Percentiles rank a stretch among this genome's conserved stretches.
Evolutionary conservation across 2,888 invertebrate genomes (phyloP).

Genomic region (Andrena bucephala): DNA sequence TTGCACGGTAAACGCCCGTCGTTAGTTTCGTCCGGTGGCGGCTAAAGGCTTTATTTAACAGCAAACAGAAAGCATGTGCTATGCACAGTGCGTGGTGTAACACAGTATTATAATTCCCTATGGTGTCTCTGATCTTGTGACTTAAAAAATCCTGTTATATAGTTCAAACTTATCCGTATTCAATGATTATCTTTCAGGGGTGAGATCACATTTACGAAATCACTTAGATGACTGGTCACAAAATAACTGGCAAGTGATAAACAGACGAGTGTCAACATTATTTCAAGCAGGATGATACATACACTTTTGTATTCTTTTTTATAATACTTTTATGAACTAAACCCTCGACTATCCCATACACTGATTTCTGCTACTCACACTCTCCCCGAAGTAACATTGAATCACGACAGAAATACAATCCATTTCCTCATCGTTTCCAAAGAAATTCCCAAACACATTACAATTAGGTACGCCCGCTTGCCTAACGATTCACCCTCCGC

Average conservation of each 20-base stretch:
- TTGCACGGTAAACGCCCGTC: constrained; percentile 69
- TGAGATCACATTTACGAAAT: too few species aligned
- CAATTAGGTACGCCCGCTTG: background rate
- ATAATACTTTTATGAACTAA: too few species aligned
- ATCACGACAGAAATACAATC: background rate
- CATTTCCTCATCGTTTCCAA: background rate
- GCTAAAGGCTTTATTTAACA: constrained; percentile 72
- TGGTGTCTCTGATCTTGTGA: background rate
- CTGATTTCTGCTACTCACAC: background rate
- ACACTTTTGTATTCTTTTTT: too few species aligned
- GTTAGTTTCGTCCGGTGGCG: constrained; percentile 59
- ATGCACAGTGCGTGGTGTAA: constrained; percentile 37
- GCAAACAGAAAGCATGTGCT: constrained; percentile 65
- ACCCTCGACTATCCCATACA: background rate
- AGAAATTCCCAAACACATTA: background rate
- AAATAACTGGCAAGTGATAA: background rate
- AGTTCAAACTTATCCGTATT: background rate
- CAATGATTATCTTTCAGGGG: background rate
- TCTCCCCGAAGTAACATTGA: background rate
- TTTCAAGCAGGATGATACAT: too few species aligned
- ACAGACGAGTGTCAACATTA: too few species aligned
- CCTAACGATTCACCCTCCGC: background rate
- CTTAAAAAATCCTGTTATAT: background rate
- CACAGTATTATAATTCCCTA: constrained; percentile 16
- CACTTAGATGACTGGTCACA: too few species aligned